Evolutionary conservation across 2,797 vertebrate genomes (phyloP), one percentile per base, ranked within the genome.

Genomic region (Glossophaga mutica): DNA sequence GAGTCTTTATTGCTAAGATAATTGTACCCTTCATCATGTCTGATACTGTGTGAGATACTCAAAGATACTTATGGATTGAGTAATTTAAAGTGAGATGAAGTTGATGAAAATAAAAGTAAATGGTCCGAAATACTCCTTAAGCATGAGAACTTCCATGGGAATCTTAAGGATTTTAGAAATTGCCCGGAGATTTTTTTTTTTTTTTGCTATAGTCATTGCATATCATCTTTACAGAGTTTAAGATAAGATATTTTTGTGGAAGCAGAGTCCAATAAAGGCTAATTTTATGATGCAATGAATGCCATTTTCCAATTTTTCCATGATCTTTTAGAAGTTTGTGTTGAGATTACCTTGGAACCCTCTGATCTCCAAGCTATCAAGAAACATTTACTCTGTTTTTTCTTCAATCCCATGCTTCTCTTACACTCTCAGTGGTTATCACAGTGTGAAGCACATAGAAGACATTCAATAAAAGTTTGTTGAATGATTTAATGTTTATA

Each of bases 401-500:
- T 88, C 4, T 89, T 92, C 8, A 87, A 5, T 95, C 82, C 21
- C 70, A 2, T 93, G 50, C 10, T 91, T 48, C 73, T 29, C 42
- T 73, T 87, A 83, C 15, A 48, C 0, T 82, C 11, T 62, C 11
- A 48, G 26, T 81, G 55, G 32, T 77, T 50, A 44, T 74, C 42
- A 87, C 9, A 74, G 32, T 81, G 9, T 29, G 12, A 92, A 29
- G 65, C 24, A 89, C 2, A 78, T 9, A 81, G 22, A 10, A 62
- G n/a, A 9, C 26, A 82, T 10, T 81, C 44, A 70, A 39, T 81
- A 90, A 83, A 92, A 79, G 12, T 73, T 73, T 96, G 5, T 59
- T 95, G n/a, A 94, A 71, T 91, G 21, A 42, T 79, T 90, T 76
- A 76, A 52, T 77, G 32, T 62, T 90, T 94, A 34, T 5, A 24